A percentile compares a stretch with the other conserved stretches of the same genome.
These are phyloP conservation scores for Gandaritis pyraliata DNA, from an alignment of 2,888 invertebrate species.

Conservation along the genomic window DNA sequence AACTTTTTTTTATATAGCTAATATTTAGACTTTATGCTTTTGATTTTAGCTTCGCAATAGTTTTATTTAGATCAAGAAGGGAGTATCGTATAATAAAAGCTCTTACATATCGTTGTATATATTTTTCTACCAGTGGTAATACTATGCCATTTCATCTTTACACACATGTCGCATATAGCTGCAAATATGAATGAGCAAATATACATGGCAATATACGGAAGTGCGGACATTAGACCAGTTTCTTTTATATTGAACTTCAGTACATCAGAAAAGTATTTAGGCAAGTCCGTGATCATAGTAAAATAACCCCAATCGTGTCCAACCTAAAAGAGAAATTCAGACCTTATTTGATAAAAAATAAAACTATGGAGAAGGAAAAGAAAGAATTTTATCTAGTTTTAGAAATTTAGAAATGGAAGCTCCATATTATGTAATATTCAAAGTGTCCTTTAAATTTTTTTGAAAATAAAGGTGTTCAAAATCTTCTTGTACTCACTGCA, in stretches of 20 bases:
- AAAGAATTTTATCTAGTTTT: too few relatives aligned
- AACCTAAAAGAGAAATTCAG: constrained; percentile 62
- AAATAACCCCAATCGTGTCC: constrained; percentile 89
- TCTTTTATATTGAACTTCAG: constrained; percentile 86
- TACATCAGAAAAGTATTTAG: constrained; percentile 87
- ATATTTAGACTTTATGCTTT: too few relatives aligned
- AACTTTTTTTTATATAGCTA: too few relatives aligned
- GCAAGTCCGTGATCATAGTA: constrained; percentile 88
- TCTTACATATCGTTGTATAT: constrained; percentile 87
- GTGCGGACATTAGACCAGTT: constrained; percentile 86
- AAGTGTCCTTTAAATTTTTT: too few relatives aligned
- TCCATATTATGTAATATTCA: too few relatives aligned
- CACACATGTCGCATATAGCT: constrained; percentile 86
- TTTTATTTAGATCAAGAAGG: too few relatives aligned
- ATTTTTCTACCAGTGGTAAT: constrained; percentile 85
- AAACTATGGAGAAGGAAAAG: too few relatives aligned
- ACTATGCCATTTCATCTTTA: constrained; percentile 84
- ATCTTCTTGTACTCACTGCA: constrained; percentile 77
- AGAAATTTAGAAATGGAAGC: too few relatives aligned
- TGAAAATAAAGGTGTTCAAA: background rate
- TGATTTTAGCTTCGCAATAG: background rate
- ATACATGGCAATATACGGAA: constrained; percentile 88
- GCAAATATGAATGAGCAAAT: constrained; percentile 85
- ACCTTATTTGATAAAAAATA: too few relatives aligned
- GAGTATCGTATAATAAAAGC: too few relatives aligned